Evolutionary conservation across 2,888 invertebrate genomes (phyloP), one percentile per base, ranked within the genome.

Genomic region (Gisinianus flammeolus): DNA sequence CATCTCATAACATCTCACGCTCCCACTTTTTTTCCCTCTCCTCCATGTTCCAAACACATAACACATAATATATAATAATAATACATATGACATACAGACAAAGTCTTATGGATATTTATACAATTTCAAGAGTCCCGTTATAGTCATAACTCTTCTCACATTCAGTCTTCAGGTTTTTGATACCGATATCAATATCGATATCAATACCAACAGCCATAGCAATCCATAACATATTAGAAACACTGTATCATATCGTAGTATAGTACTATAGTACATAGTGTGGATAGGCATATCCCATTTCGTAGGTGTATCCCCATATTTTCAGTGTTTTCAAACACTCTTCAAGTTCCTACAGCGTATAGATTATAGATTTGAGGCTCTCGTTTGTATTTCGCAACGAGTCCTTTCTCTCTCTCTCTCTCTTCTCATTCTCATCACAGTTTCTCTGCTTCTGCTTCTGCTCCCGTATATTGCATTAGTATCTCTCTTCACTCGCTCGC

Each of bases 1-100:
- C 79, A 82, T 83, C 82, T 80, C 77, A 76, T 54, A 79, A 70
- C 79, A 80, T 80, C 75, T 73, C 79, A 81, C 72, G 30, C 22
- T 31, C 62, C 54, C 71, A 52, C 69, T 69, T 69, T 22, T 22
- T 8, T 26, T 62, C 52, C 52, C 52, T 19, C 70, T 70, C 54
- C 70, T 35, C 6, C n/a, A 66, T 28, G 1, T 26, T 12, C 31
- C 33, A 67, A 31, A 44, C 33, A 67, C 33, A 28, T 19, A 31
- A 67, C 33, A 67, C 10, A 16, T 24, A n/a, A n/a, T 19, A 64
- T 8, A 19, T 26, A 28, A n/a, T n/a, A n/a, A 31, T 67, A 1
- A 67, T 67, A 67, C 33, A 67, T 31, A 19, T 28, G 22, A 30
- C 30, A 67, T 33, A 28, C 6, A 6, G 19, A 4, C 2, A 6